Conservation (phyloP, 2,113 vertebrate genomes). For the Scomber scombrus region DNA sequence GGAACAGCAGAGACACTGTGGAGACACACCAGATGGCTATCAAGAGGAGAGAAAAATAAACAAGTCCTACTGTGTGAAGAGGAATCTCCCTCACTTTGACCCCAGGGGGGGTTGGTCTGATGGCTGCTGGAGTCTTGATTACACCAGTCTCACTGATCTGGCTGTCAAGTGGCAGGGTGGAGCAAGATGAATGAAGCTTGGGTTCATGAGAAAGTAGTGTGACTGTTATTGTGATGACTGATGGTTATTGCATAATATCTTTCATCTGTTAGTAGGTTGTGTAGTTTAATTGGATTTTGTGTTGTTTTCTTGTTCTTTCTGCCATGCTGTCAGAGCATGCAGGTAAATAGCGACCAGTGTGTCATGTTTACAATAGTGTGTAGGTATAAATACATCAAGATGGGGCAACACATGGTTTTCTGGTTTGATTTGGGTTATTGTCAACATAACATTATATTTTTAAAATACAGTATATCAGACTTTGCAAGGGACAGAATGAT, state of each 20-base stretch:
- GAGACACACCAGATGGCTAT: slow-evolving; percentile 49
- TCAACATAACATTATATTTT: background rate
- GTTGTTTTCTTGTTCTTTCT: background rate
- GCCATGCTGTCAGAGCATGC: background rate
- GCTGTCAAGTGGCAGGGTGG: slow-evolving; percentile 16
- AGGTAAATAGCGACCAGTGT: background rate
- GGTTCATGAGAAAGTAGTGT: slow-evolving; percentile 35
- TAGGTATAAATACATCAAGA: background rate
- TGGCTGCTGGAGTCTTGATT: slow-evolving; percentile 23
- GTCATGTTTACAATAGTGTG: background rate
- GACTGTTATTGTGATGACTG: slow-evolving; percentile 3
- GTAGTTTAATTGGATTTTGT: background rate
- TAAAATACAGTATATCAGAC: background rate
- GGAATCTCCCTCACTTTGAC: slow-evolving; percentile 38
- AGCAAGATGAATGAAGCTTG: slow-evolving; percentile 9
- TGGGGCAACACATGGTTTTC: background rate
- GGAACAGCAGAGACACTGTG: slow-evolving; percentile 19
- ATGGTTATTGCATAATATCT: slow-evolving; percentile 28
- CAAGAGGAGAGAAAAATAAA: slow-evolving; percentile 42
- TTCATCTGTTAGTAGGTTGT: background rate
- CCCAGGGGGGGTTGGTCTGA: slow-evolving; percentile 23
- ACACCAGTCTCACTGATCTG: slow-evolving; percentile 25
- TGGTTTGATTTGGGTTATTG: background rate
- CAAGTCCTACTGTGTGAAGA: slow-evolving; percentile 26
- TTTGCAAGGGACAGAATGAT: background rate